These are phyloP conservation scores for Malurus melanocephalus DNA, from an alignment of 2,113 vertebrate species.

Conservation along the genomic window DNA sequence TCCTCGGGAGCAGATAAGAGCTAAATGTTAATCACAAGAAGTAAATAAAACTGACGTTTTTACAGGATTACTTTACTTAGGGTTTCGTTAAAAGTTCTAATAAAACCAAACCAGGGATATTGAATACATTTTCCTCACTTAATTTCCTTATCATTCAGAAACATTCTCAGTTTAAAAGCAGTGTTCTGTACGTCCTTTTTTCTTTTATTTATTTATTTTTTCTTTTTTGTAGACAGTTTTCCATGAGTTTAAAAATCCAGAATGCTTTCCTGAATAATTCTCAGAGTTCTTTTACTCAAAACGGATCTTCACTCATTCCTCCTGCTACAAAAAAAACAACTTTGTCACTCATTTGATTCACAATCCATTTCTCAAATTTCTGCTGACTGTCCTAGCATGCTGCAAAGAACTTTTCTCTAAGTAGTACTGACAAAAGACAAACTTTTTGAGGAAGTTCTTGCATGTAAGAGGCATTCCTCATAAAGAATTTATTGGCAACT, in stretches of 20 bases:
- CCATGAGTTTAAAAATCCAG: neutral
- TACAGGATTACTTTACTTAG: neutral
- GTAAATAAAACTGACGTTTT: neutral
- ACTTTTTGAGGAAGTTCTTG: neutral
- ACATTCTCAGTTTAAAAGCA: neutral
- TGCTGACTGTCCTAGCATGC: neutral
- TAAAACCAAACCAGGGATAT: neutral
- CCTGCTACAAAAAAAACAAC: neutral
- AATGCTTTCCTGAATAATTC: neutral
- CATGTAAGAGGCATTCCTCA: neutral
- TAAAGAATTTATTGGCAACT: neutral
- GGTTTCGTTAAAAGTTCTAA: neutral
- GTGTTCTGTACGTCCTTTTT: neutral
- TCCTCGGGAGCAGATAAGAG: neutral
- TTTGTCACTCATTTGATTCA: neutral
- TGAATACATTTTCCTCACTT: neutral
- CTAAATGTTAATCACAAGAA: neutral
- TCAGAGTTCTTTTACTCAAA: fast-evolving
- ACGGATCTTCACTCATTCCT: neutral
- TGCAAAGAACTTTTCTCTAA: neutral
- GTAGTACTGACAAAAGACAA: neutral
- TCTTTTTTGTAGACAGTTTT: neutral
- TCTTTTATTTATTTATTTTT: neutral
- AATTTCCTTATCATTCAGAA: neutral
- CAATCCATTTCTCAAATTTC: neutral